These are phyloP conservation scores for Petrocephalus schoutedeni DNA, from an alignment of 2,797 vertebrate species.

Conservation along the genomic window DNA sequence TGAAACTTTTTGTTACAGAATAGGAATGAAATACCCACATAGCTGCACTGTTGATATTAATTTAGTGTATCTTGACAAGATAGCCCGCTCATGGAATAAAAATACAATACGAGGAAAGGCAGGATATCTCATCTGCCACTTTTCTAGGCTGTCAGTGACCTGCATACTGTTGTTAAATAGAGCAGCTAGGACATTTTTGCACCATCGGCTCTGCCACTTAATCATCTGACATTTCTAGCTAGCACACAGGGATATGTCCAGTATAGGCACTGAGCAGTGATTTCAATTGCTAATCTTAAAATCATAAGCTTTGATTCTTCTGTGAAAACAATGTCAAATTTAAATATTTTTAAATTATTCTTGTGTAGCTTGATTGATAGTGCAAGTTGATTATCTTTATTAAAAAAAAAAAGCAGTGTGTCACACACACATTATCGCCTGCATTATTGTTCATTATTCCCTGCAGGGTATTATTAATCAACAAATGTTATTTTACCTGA, in stretches of 20 bases:
- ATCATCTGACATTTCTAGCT: neutral
- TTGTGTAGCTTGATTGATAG: neutral
- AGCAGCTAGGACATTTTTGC: neutral
- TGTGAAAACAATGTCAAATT: neutral
- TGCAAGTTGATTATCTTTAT: neutral
- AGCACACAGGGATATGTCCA: neutral
- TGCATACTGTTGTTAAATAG: neutral
- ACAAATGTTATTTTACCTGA: neutral
- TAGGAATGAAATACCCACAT: neutral
- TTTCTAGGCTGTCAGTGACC: slow-evolving; percentile 9
- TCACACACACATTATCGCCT: no score
- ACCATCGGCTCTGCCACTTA: neutral
- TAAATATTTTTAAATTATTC: neutral
- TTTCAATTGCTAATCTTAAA: neutral
- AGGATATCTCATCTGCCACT: neutral
- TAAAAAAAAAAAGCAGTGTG: neutral
- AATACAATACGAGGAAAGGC: neutral
- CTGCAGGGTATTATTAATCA: neutral
- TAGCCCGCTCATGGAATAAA: neutral
- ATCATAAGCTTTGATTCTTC: neutral
- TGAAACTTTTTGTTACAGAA: neutral
- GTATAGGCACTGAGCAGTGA: neutral
- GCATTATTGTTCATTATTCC: no score
- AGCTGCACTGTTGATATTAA: neutral
- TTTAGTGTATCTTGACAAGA: neutral